phyloP scores from a whole-genome alignment of 2,797 vertebrate genomes.

The Aldrovandia affinis region DNA sequence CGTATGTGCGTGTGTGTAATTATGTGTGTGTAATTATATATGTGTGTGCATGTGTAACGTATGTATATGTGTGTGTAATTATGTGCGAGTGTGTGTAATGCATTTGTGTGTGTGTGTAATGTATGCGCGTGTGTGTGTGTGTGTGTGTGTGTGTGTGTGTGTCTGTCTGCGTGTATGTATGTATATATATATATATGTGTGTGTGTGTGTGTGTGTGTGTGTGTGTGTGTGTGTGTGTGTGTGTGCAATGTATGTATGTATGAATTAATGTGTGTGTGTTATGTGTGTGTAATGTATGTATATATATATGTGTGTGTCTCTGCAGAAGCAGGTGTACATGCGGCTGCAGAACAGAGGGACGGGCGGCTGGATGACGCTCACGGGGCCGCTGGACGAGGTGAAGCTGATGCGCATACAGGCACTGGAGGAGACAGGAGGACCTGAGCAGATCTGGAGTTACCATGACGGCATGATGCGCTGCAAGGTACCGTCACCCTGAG shows the following conservation, averaged over 20 bases:
- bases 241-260: background rate
- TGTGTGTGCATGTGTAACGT: too few relatives aligned
- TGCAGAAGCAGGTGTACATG: conserved; percentile 85
- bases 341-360: conserved; percentile 84
- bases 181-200: too few relatives aligned
- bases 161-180: too few relatives aligned
- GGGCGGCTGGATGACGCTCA: conserved; percentile 82
- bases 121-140: background rate
- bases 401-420: conserved; percentile 89
- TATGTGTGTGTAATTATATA: too few relatives aligned
- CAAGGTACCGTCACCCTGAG: conserved; percentile 74
- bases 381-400: conserved; percentile 85
- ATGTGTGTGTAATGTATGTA: too few relatives aligned
- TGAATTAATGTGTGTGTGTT: background rate
- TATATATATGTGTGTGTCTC: conserved; percentile 31
- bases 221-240: too few relatives aligned
- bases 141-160: too few relatives aligned
- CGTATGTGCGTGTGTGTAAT: too few relatives aligned
- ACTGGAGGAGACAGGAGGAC: conserved; percentile 79
- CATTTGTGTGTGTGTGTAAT: too few relatives aligned
- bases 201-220: too few relatives aligned
- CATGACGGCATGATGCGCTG: conserved; percentile 83
- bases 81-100: too few relatives aligned
- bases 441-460: conserved; percentile 92
- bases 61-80: too few relatives aligned